Evolutionary conservation across 2,888 invertebrate genomes (phyloP).

Genomic region (Brachynemurus nebulosus): DNA sequence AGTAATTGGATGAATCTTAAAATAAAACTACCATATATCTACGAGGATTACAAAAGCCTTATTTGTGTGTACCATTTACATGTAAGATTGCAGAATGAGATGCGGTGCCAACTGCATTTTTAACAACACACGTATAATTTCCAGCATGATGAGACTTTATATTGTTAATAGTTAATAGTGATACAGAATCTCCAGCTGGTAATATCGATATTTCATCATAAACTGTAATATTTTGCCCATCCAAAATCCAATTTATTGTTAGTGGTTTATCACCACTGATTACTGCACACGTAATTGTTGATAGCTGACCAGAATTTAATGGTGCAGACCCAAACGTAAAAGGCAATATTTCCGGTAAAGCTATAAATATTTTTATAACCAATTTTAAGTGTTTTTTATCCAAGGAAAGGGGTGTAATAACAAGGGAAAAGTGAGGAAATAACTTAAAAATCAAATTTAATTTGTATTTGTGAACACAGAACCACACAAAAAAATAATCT

Average conservation of each 20-base stretch:
- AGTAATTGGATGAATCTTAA: not conserved
- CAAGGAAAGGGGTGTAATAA: too few relatives aligned
- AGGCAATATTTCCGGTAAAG: conserved; percentile 27
- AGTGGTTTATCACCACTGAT: conserved; percentile 57
- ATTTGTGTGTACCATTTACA: conserved; percentile 48
- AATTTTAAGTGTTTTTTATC: too few relatives aligned
- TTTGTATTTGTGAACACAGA: not conserved
- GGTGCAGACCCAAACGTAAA: conserved; percentile 46
- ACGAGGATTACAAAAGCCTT: too few relatives aligned
- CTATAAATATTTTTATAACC: too few relatives aligned
- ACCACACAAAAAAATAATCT: not conserved
- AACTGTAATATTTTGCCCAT: conserved; percentile 38
- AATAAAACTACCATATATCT: too few relatives aligned
- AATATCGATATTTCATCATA: conserved; percentile 8
- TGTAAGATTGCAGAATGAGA: conserved; percentile 36
- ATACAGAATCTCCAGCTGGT: conserved; percentile 11
- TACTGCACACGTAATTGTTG: conserved; percentile 44
- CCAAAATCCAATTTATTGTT: conserved; percentile 57
- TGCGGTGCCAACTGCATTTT: conserved; percentile 39
- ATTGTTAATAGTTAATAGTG: conserved; percentile 43
- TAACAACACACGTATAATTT: conserved; percentile 44
- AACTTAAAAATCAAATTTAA: not conserved
- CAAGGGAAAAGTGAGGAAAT: not conserved
- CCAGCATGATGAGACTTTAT: conserved; percentile 47
- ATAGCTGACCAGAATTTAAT: conserved; percentile 44